Conservation (phyloP, 92 coral and sea anemone genomes). For the Palythoa grandis region DNA sequence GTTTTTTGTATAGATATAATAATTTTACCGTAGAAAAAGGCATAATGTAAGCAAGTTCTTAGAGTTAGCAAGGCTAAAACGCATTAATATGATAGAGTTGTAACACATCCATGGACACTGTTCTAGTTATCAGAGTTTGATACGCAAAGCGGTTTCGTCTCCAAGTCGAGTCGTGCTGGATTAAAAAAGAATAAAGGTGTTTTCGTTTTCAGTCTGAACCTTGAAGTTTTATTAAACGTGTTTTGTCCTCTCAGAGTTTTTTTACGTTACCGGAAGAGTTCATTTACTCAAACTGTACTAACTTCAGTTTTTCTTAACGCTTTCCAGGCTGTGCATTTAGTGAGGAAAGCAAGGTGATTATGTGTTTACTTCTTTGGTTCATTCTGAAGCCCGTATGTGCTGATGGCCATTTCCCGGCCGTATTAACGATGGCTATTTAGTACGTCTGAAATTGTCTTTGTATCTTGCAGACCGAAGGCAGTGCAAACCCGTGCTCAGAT, state of each 20-base stretch:
- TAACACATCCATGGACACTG: no score
- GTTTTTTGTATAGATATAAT: no score
- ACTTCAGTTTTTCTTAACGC: neutral
- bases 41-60: no score
- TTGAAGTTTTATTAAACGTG: neutral
- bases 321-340: slow-evolving; percentile 31
- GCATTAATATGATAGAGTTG: no score
- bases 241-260: neutral
- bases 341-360: slow-evolving; percentile 29
- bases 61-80: no score
- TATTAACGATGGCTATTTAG: no score
- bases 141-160: no score
- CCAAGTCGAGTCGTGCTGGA: no score
- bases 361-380: neutral
- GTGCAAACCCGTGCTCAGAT: slow-evolving; percentile 97
- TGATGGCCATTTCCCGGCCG: neutral
- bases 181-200: no score
- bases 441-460: neutral
- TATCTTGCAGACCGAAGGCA: slow-evolving; percentile 80
- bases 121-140: no score
- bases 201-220: no score
- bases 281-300: neutral
- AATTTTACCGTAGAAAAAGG: no score
- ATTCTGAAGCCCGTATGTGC: neutral
- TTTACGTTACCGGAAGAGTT: neutral